Evolutionary conservation across 2,113 vertebrate genomes (phyloP), one percentile per base, ranked within the genome.

Genomic region (Cyanoramphus novaezelandiae): DNA sequence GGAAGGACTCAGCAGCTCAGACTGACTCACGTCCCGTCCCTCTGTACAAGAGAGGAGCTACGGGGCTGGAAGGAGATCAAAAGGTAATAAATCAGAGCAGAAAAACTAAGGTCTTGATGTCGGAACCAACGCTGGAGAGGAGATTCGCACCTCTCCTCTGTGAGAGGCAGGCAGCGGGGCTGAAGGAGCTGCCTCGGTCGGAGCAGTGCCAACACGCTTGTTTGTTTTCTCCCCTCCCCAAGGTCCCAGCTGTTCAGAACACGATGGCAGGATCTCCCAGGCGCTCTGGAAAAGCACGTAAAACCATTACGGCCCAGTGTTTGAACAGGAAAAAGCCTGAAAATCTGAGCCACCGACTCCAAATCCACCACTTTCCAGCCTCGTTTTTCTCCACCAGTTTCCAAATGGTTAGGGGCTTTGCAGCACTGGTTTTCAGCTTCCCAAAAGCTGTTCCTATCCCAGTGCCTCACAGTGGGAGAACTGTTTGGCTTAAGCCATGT

Each of bases 201-300:
- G 71, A 88, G 83, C 59, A 0, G 29, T 77, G 95, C 95, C 96
- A 96, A 25, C 50, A 35, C 84, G 41, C 84, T 88, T 62, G 77
- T 84, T 91, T 88, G 74, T 12, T 90, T 92, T 84, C 72, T 62
- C 60, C 92, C 87, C 90, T 92, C 81, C 84, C 65, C 77, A 67
- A 75, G 65, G 87, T 92, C 87, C 93, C 95, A 94, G 95, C 93
- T 95, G 92, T 70, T 89, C 92, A 87, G 93, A 18, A 39, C 68
- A 86, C 8, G 92, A 91, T 14, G 11, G 90, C 92, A 91, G 83
- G 77, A 95, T 92, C 88, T 88, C 87, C 39, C 69, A 65, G 72
- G 31, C 88, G 74, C 86, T 3, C 86, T 63, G 29, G 25, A 67
- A 92, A 80, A 80, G 86, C 91, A 86, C 29, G 13, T 65, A 52